Conservation (phyloP, 2,888 invertebrate species). For the Protodeltote pygarga region DNA sequence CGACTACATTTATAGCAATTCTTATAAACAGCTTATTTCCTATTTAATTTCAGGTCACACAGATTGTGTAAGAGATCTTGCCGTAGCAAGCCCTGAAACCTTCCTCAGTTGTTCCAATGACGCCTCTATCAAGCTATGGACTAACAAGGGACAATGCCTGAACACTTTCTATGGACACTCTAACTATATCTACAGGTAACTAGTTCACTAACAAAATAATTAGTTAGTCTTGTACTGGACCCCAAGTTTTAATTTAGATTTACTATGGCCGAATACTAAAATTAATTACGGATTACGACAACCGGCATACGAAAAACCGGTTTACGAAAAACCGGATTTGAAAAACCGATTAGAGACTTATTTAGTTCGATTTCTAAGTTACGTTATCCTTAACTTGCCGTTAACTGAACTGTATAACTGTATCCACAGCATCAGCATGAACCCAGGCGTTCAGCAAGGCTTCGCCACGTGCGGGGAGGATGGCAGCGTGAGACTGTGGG, state of each 20-base stretch:
- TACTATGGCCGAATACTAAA: no score
- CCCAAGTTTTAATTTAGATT: no score
- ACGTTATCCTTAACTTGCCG: no score
- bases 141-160: constrained; percentile 91
- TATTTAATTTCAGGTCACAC: constrained; percentile 90
- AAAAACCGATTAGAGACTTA: no score
- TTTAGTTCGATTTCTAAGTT: no score
- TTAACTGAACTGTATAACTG: no score
- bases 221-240: no score
- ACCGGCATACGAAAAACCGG: no score
- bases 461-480: constrained; percentile 97
- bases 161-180: constrained; percentile 93
- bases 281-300: no score
- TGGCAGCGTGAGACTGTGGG: constrained; percentile 94
- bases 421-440: constrained; percentile 85
- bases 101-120: constrained; percentile 98
- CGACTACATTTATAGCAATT: no score
- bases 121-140: constrained; percentile 95
- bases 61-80: constrained; percentile 95
- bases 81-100: constrained; percentile 89
- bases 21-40: no score
- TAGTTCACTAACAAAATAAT: background rate
- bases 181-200: constrained; percentile 94
- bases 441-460: constrained; percentile 84
- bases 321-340: no score